Conservation (phyloP, 2,888 invertebrate species). For the Cloeon dipterum region DNA sequence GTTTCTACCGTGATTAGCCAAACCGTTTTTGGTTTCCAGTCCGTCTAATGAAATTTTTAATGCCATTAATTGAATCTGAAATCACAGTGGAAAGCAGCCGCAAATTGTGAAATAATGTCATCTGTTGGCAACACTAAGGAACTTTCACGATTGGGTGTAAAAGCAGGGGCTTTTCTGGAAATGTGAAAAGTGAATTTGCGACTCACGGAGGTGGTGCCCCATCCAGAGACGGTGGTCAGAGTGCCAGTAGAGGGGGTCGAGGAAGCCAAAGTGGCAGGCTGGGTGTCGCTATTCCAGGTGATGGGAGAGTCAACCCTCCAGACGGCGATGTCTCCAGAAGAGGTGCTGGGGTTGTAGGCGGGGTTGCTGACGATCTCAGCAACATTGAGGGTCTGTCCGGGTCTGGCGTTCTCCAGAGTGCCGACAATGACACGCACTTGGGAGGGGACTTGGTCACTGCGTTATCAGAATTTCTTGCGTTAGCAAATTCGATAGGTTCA, state of each 20-base stretch:
- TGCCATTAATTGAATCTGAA: too few species aligned
- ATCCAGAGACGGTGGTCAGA: conserved; percentile 13
- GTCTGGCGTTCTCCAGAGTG: not conserved
- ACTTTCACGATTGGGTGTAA: too few species aligned
- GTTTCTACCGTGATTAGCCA: too few species aligned
- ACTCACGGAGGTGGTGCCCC: conserved; percentile 14
- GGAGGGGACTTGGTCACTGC: not conserved
- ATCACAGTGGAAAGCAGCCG: too few species aligned
- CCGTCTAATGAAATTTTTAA: too few species aligned
- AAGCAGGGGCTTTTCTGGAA: too few species aligned
- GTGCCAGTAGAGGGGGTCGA: conserved; percentile 15
- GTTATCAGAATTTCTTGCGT: too few species aligned
- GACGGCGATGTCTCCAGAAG: conserved; percentile 33
- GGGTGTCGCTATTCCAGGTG: conserved; percentile 29
- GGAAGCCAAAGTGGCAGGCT: conserved; percentile 48
- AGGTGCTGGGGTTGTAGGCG: conserved; percentile 22
- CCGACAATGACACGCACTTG: not conserved
- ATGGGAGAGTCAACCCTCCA: conserved; percentile 27
- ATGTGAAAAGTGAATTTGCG: too few species aligned
- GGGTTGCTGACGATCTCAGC: conserved; percentile 25
- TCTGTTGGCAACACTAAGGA: not conserved
- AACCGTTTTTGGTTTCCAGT: too few species aligned
- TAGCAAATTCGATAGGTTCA: too few species aligned
- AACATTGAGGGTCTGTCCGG: conserved; percentile 11
- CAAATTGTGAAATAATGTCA: too few species aligned